Base-by-base conservation (phyloP, 2,888 invertebrate genomes). In the Aphodius granarius region DNA sequence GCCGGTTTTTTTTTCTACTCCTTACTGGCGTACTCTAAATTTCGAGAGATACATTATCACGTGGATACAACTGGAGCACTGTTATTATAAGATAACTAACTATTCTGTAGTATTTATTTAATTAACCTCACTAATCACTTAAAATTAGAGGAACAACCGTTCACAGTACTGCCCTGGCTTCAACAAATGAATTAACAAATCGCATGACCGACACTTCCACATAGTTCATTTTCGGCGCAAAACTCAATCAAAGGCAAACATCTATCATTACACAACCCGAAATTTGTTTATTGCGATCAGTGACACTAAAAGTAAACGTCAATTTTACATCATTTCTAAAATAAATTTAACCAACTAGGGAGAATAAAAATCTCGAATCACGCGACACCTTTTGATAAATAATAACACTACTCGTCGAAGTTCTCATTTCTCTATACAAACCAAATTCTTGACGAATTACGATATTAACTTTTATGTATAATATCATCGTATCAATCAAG, bases 301-400 rank as follows among this genome's bases (percentile, higher is more conserved):
- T 43, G 43, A 43, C 43, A 43, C 13, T 43, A 43, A 13, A 43
- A 6, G 20, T 22, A 68, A 65, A 68, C 22, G 68, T 68, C 68
- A 68, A 68, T 21, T 68, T 19, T 68, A 20, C 68, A 68, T 68
- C 68, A 68, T 68, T 68, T 68, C 68, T 68, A 20, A 68, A 68
- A 68, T 68, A 68, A 68, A 68, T 21, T 68, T 20, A 68, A 68
- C 22, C 18, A 65, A 17, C 19, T 65, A 21, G 19, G 0, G 2
- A 43, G 43, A 43, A 43, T n/a, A n/a, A 64, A 64, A 16, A 68
- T 68, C 20, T 20, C 18, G 9, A 21, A 20, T 19, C 22, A n/a
- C 20, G 21, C 68, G 68, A 68, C 68, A 68, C 22, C 68, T 68
- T n/a, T 68, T 0, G 13, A 19, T 22, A 20, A 15, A n/a, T 68